These are phyloP conservation scores for Orchestia grillus DNA, from an alignment of 1,140 invertebrate species.

Conservation along the genomic window DNA sequence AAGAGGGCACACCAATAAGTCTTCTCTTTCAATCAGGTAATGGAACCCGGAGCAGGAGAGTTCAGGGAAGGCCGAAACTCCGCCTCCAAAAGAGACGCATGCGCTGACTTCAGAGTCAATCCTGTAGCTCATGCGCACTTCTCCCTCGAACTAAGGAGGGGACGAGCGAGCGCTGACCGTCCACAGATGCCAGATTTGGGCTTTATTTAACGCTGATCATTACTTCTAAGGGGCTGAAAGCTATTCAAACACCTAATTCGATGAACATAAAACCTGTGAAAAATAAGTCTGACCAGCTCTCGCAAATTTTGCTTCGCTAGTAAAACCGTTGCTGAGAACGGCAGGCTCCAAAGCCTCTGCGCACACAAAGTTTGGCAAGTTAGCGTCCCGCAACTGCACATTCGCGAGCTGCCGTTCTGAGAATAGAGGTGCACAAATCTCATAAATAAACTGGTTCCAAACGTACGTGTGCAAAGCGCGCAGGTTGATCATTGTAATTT, in stretches of 20 bases:
- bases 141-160: neutral
- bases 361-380: neutral
- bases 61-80: neutral
- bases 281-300: neutral
- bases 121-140: neutral
- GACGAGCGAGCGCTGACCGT: neutral
- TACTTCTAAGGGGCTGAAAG: neutral
- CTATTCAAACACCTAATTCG: neutral
- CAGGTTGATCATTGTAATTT: neutral
- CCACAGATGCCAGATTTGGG: neutral
- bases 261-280: neutral
- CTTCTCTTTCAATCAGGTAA: slow-evolving; percentile 23
- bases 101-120: neutral
- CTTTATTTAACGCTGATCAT: neutral
- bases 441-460: too few species aligned
- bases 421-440: neutral
- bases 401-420: neutral
- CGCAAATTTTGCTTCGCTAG: neutral
- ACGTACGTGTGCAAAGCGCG: too few species aligned
- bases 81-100: neutral
- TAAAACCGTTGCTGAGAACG: neutral
- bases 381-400: neutral
- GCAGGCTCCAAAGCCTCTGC: neutral
- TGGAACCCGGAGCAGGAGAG: neutral
- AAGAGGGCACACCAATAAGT: slow-evolving; percentile 12